Evolutionary conservation across 2,113 vertebrate genomes (phyloP).

Genomic region (Paramisgurnus dabryanus): DNA sequence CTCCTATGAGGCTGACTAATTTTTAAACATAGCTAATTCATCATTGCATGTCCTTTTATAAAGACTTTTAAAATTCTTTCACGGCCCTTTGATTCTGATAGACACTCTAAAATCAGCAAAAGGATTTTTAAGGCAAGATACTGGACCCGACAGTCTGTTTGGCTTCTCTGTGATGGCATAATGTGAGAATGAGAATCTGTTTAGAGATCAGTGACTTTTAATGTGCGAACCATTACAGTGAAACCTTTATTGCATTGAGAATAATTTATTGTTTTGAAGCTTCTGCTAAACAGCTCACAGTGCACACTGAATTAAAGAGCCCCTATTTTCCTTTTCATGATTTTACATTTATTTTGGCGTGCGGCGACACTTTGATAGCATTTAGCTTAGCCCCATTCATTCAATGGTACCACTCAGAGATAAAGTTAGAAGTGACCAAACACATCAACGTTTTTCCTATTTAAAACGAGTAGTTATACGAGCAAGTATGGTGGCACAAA

Average conservation of each 20-base stretch:
- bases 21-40: constrained; percentile 55
- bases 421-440: too few relatives aligned
- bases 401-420: too few relatives aligned
- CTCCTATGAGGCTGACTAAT: constrained; percentile 55
- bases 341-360: too few relatives aligned
- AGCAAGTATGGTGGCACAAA: too few relatives aligned
- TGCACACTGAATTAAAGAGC: neutral
- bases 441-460: too few relatives aligned
- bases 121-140: neutral
- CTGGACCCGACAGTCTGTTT: neutral
- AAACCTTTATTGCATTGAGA: neutral
- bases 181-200: neutral
- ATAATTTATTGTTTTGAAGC: neutral
- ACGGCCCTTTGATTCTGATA: constrained; percentile 21
- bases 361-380: too few relatives aligned
- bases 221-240: neutral
- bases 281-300: neutral
- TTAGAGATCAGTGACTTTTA: constrained; percentile 7
- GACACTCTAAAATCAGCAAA: neutral
- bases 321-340: too few relatives aligned
- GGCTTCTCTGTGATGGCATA: constrained; percentile 2
- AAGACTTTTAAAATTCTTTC: constrained; percentile 37
- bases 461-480: too few relatives aligned
- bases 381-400: too few relatives aligned
- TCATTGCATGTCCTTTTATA: constrained; percentile 45